phyloP scores from a whole-genome alignment of 2,888 invertebrate genomes.

The Nemapogon koenigi region DNA sequence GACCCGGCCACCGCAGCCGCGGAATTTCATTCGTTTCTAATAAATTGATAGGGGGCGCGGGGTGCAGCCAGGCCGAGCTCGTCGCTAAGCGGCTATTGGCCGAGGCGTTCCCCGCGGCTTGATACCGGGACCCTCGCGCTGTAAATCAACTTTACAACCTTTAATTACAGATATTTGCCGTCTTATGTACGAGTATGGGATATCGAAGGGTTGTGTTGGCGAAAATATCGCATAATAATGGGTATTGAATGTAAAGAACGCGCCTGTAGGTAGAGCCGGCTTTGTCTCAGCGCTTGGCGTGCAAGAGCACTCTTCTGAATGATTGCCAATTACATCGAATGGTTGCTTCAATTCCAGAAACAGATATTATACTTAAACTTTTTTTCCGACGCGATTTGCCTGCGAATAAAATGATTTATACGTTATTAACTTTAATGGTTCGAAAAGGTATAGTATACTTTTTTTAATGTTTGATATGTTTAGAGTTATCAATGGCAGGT shows the following conservation, averaged over 20 bases:
- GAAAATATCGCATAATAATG: conserved; percentile 65
- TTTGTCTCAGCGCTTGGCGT: conserved; percentile 60
- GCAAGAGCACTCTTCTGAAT: conserved; percentile 57
- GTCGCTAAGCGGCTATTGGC: conserved; percentile 35
- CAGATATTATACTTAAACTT: conserved; percentile 47
- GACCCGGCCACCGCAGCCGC: conserved; percentile 50
- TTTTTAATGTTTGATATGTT: no score
- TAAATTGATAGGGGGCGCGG: conserved; percentile 58
- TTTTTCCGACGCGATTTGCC: conserved; percentile 44
- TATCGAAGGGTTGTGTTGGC: conserved; percentile 60
- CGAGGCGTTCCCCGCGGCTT: conserved; percentile 48
- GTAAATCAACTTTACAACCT: conserved; percentile 66
- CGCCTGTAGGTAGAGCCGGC: conserved; percentile 59
- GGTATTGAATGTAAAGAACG: conserved; percentile 62
- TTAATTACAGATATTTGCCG: conserved; percentile 65
- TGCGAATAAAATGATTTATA: conserved; percentile 54
- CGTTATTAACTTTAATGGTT: conserved; percentile 36
- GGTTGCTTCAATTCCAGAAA: conserved; percentile 54
- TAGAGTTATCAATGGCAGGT: no score
- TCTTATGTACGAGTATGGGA: conserved; percentile 56
- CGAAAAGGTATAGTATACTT: no score
- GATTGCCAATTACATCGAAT: conserved; percentile 64
- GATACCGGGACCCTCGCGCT: conserved; percentile 45
- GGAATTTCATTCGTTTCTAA: conserved; percentile 56
- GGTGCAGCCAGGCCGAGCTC: conserved; percentile 3